These are phyloP conservation scores for Spea bombifrons DNA, from an alignment of 2,113 vertebrate genomes.

Conservation along the genomic window DNA sequence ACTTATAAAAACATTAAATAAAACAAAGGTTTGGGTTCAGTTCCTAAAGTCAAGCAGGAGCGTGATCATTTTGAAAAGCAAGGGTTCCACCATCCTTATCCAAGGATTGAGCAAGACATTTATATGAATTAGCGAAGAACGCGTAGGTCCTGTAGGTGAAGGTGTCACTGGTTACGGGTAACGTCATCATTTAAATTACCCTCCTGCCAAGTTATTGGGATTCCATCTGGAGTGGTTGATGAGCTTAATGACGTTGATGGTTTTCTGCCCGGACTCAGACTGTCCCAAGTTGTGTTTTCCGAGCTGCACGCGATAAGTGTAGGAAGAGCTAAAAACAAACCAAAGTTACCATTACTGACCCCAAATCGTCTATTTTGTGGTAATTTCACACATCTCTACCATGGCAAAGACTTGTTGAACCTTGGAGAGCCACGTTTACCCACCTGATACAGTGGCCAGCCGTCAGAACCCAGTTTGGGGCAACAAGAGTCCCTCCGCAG, in stretches of 20 bases:
- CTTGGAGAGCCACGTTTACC: not conserved
- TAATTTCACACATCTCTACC: too few relatives aligned
- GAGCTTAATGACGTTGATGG: slow-evolving; percentile 59
- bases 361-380: too few relatives aligned
- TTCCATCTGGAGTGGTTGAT: slow-evolving; percentile 74
- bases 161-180: not conserved
- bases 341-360: not conserved
- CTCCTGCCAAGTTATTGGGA: slow-evolving; percentile 33
- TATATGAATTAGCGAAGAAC: too few relatives aligned
- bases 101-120: too few relatives aligned
- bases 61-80: too few relatives aligned
- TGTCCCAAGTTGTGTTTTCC: slow-evolving; percentile 72
- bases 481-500: slow-evolving; percentile 80
- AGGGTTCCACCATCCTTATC: too few relatives aligned
- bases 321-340: slow-evolving; percentile 46
- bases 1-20: too few relatives aligned
- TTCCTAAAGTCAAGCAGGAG: too few relatives aligned
- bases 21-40: too few relatives aligned
- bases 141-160: too few relatives aligned
- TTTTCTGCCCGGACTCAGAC: slow-evolving; percentile 57
- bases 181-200: slow-evolving; percentile 50
- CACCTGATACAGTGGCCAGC: slow-evolving; percentile 89
- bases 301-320: slow-evolving; percentile 69
- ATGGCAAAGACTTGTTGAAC: not conserved
- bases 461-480: slow-evolving; percentile 74